Evolutionary conservation across 2,797 vertebrate species (phyloP).

Genomic region (Galago senegalensis): DNA sequence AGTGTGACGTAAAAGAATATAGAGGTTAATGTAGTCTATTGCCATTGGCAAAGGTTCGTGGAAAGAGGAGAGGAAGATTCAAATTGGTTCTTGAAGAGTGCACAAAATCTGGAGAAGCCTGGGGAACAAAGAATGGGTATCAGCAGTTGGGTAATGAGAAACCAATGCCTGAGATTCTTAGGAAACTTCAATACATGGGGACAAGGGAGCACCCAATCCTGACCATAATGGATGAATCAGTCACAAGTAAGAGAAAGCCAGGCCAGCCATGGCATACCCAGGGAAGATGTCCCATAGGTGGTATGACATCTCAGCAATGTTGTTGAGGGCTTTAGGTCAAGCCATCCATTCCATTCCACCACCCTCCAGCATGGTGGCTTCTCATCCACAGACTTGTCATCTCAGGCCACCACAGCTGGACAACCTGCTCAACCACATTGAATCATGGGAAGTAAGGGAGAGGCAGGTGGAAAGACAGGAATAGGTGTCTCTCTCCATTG

Average conservation of each 20-base stretch:
- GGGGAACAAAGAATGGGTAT: background rate
- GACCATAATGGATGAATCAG: background rate
- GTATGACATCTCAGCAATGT: no score
- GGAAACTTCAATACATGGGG: background rate
- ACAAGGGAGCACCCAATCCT: background rate
- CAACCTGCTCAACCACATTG: background rate
- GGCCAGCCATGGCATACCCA: background rate
- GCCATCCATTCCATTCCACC: no score
- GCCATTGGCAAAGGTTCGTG: background rate
- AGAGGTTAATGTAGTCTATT: background rate
- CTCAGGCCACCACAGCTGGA: background rate
- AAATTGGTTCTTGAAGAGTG: background rate
- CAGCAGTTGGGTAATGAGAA: background rate
- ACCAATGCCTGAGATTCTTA: background rate
- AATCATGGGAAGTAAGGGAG: background rate
- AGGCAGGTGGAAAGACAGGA: background rate
- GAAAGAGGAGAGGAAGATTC: background rate
- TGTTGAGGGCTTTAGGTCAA: rapidly evolving
- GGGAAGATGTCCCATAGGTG: rapidly evolving
- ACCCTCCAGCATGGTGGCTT: background rate
- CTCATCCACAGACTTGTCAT: background rate
- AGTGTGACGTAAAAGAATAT: background rate
- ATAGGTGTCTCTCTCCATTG: background rate
- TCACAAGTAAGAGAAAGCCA: background rate
- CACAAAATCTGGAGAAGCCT: background rate